Evolutionary conservation across 2,113 vertebrate species (phyloP).

Genomic region (Strix aluco): DNA sequence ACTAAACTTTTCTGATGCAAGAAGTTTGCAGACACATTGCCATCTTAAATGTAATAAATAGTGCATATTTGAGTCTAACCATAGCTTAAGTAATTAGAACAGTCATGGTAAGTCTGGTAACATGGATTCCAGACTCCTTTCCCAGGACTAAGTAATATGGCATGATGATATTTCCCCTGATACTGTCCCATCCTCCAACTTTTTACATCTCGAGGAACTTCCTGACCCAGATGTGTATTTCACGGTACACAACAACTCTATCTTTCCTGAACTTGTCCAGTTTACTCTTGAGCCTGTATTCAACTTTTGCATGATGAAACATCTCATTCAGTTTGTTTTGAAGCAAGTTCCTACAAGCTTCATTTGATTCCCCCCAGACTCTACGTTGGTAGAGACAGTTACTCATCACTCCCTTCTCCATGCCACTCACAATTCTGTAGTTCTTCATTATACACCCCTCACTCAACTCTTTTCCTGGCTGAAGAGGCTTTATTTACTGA

Average conservation of each 20-base stretch:
- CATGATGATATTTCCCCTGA: not conserved
- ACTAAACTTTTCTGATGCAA: not conserved
- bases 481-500: not conserved
- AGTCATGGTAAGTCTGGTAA: not conserved
- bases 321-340: not conserved
- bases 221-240: not conserved
- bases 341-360: not conserved
- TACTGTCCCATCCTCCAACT: not conserved
- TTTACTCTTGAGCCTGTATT: not conserved
- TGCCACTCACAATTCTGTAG: not conserved
- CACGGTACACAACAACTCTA: not conserved
- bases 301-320: not conserved
- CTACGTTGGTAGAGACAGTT: not conserved
- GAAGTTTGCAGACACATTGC: not conserved
- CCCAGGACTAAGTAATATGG: not conserved
- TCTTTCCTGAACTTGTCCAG: not conserved
- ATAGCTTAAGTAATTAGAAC: not conserved
- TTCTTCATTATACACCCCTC: not conserved
- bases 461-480: not conserved
- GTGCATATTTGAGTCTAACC: not conserved
- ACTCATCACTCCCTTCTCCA: not conserved
- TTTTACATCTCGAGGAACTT: not conserved
- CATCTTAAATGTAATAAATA: not conserved
- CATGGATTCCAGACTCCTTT: not conserved
- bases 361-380: not conserved